Evolutionary conservation across 2,113 vertebrate genomes (phyloP).

Genomic region (Dendropsophus ebraccatus): DNA sequence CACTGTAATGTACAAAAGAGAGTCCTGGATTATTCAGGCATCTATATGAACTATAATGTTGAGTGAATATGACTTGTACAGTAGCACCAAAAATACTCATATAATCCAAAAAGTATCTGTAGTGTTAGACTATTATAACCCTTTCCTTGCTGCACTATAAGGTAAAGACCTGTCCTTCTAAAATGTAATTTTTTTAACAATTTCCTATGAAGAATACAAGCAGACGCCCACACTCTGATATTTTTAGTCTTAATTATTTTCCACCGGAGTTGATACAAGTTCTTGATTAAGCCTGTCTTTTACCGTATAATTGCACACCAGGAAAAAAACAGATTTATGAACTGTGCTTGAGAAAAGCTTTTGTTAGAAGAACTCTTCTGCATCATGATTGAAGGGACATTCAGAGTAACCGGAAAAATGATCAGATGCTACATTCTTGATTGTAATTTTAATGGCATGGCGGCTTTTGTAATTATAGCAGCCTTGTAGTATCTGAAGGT

Average conservation of each 20-base stretch:
- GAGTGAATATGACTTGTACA: neutral
- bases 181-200: conserved; percentile 3
- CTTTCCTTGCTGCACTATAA: neutral
- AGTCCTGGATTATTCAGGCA: neutral
- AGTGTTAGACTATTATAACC: neutral
- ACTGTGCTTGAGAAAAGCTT: conserved; percentile 28
- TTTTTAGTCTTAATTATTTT: conserved; percentile 60
- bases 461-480: neutral
- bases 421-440: conserved; percentile 4
- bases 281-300: conserved; percentile 54
- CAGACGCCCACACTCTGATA: conserved; percentile 48
- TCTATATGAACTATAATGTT: neutral
- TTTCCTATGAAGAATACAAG: neutral
- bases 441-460: conserved; percentile 13
- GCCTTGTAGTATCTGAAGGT: neutral
- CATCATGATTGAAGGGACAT: conserved; percentile 6
- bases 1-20: no score
- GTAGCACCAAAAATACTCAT: neutral
- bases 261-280: conserved; percentile 46
- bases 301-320: conserved; percentile 42
- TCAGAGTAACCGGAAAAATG: conserved; percentile 18
- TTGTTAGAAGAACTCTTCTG: conserved; percentile 37
- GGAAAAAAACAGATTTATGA: conserved; percentile 42
- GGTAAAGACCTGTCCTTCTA: neutral
- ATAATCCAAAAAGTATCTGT: neutral